Evolutionary conservation across 1,140 invertebrate genomes (phyloP).

Genomic region (Kradibia gibbosae): DNA sequence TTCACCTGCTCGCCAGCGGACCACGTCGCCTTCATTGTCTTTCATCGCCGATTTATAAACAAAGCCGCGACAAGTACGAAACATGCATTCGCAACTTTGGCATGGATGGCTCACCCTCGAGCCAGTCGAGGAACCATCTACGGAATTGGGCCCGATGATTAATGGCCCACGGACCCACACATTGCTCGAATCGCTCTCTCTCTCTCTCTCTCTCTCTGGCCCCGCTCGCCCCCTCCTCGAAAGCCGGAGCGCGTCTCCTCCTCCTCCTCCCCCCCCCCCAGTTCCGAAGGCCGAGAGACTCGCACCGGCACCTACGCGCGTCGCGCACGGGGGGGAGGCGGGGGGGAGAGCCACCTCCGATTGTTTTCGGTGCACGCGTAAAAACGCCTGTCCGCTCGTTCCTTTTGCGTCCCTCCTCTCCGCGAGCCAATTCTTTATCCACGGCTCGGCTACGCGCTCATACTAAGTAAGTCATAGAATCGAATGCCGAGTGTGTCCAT

Average conservation of each 20-base stretch:
- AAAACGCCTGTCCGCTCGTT: constrained; percentile 56
- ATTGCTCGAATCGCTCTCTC: constrained; percentile 8
- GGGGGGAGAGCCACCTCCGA: constrained; percentile 36
- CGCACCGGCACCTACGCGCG: neutral
- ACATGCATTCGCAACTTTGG: neutral
- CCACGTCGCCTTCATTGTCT: neutral
- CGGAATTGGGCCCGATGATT: constrained; percentile 67
- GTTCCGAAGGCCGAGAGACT: neutral
- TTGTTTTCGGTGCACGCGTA: constrained; percentile 58
- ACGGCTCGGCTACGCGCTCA: neutral
- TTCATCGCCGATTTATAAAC: neutral
- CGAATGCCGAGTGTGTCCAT: neutral
- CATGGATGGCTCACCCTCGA: constrained; percentile 17
- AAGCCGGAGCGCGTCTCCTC: neutral
- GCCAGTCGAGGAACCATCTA: constrained; percentile 61
- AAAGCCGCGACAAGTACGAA: neutral
- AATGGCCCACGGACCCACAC: constrained; percentile 56
- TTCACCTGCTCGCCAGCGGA: neutral
- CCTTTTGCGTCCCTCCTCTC: neutral
- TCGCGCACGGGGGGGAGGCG: too few relatives aligned
- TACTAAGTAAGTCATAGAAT: constrained; percentile 41
- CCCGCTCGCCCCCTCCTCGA: neutral
- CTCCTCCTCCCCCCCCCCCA: neutral
- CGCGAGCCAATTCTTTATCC: neutral
- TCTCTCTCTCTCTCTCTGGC: neutral